Percentiles rank a stretch among this genome's conserved stretches.
Evolutionary conservation across 2,797 vertebrate genomes (phyloP).

Genomic region (Nannoperca australis): DNA sequence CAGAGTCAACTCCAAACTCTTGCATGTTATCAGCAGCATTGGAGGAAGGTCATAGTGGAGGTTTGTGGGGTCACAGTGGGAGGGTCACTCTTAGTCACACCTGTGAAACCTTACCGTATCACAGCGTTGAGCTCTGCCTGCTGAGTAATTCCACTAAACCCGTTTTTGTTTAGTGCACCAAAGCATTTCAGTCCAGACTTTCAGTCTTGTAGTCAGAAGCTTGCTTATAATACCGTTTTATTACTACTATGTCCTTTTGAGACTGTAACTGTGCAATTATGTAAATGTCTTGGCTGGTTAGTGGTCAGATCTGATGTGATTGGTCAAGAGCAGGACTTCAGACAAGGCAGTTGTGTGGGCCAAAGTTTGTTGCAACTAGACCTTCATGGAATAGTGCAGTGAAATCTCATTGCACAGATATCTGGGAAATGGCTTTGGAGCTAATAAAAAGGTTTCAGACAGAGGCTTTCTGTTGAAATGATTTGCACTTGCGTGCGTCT

Average conservation of each 20-base stretch:
- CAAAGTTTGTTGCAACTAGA: constrained; percentile 26
- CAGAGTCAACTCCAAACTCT: background rate
- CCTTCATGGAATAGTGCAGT: constrained; percentile 1
- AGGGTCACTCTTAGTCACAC: constrained; percentile 1
- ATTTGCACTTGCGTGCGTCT: constrained; percentile 19
- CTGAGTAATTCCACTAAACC: constrained; percentile 2
- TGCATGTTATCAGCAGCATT: constrained; percentile 7
- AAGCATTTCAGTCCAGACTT: background rate
- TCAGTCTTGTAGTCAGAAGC: background rate
- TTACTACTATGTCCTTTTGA: constrained; percentile 10
- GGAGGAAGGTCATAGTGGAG: background rate
- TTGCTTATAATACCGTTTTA: background rate
- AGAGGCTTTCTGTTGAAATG: background rate
- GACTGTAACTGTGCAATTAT: constrained; percentile 19
- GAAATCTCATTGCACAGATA: constrained; percentile 14
- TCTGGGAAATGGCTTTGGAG: constrained; percentile 22
- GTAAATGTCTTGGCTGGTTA: constrained; percentile 38
- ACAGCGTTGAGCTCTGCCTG: background rate
- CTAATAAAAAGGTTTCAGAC: constrained; percentile 6
- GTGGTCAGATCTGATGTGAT: constrained; percentile 27
- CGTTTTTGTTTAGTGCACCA: constrained; percentile 4
- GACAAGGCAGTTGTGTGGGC: constrained; percentile 1
- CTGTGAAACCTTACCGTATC: background rate
- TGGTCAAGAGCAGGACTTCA: constrained; percentile 39
- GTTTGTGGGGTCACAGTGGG: background rate